Percentiles rank a stretch among this genome's conserved stretches.
Conservation (phyloP, 1,140 invertebrate species). For the Rhopalosiphum maidis region DNA sequence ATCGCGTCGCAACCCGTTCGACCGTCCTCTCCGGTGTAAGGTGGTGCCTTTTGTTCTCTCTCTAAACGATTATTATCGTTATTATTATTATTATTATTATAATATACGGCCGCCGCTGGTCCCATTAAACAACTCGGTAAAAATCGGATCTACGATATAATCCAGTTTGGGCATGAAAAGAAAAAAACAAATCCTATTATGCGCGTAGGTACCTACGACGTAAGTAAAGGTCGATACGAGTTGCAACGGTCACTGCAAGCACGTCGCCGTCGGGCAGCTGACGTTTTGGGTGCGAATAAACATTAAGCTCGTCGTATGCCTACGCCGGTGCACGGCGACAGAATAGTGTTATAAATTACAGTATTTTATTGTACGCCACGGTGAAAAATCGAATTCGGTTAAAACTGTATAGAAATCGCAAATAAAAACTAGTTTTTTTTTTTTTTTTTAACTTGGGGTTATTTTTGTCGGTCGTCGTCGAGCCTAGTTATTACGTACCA, state of each 20-base stretch:
- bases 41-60: not conserved
- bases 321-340: too few species aligned
- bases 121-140: conserved; percentile 43
- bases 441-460: not conserved
- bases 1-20: conserved; percentile 9
- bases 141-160: conserved; percentile 26
- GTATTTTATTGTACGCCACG: not conserved
- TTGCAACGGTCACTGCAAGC: not conserved
- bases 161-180: not conserved
- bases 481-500: not conserved
- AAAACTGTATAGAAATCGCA: not conserved
- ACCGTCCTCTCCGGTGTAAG: not conserved
- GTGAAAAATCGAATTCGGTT: not conserved
- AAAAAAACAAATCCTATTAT: conserved; percentile 10
- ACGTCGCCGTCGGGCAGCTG: too few species aligned
- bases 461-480: not conserved
- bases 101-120: not conserved
- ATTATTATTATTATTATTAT: not conserved
- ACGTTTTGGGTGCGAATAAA: not conserved
- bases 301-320: not conserved
- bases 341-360: not conserved
- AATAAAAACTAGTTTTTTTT: conserved; percentile 4
- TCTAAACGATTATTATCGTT: conserved; percentile 39
- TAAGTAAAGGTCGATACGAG: not conserved
- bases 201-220: not conserved